Conservation (phyloP, 1,140 invertebrate species). For the Hyles vespertilio region DNA sequence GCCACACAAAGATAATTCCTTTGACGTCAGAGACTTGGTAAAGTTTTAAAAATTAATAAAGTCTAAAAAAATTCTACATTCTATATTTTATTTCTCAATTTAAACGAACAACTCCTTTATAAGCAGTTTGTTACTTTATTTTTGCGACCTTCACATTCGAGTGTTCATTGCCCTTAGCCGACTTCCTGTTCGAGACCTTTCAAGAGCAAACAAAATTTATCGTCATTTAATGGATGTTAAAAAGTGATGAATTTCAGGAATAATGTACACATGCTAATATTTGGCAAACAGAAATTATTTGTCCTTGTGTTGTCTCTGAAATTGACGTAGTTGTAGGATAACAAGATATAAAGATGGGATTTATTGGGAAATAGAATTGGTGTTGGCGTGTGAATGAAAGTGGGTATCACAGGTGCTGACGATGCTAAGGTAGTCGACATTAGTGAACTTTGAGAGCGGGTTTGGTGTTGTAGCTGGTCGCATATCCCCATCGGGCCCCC, state of each 20-base stretch:
- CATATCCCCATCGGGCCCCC: constrained; percentile 53
- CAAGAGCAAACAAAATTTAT: constrained; percentile 22
- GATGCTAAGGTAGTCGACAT: no score
- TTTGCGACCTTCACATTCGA: constrained; percentile 43
- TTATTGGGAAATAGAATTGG: no score
- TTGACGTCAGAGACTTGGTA: not conserved
- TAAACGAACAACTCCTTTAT: constrained; percentile 7
- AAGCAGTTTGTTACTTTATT: constrained; percentile 23
- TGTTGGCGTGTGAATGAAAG: no score
- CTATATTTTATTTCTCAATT: not conserved
- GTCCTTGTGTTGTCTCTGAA: not conserved
- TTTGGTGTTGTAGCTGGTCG: constrained; percentile 1
- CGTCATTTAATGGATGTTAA: constrained; percentile 29
- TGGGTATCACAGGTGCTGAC: no score
- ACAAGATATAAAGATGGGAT: no score
- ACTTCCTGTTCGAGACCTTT: constrained; percentile 34
- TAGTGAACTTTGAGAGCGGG: no score
- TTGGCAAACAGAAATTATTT: not conserved
- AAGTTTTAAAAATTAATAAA: no score
- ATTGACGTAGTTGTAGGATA: no score
- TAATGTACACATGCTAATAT: not conserved
- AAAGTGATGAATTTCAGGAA: constrained; percentile 20
- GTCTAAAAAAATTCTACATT: no score
- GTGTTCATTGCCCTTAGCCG: constrained; percentile 47
- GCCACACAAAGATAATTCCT: not conserved